Percentiles rank a stretch among this genome's conserved stretches.
These are phyloP conservation scores for Protobothrops mucrosquamatus DNA, from an alignment of 2,113 vertebrate species.

Conservation along the genomic window DNA sequence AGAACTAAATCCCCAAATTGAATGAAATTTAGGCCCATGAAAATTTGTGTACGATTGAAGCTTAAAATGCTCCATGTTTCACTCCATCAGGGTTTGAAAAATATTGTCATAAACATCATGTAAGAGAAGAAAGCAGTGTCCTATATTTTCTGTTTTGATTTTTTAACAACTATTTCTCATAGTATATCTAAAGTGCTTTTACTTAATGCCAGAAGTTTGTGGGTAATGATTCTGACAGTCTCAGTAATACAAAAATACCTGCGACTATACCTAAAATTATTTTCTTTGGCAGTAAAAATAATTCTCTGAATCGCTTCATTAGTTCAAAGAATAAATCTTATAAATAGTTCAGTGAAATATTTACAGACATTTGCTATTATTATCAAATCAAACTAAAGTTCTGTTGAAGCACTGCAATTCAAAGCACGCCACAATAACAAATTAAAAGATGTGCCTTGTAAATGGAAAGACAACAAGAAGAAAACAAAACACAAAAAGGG, in stretches of 20 bases:
- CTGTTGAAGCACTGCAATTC: not conserved
- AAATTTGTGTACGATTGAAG: not conserved
- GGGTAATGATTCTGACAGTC: not conserved
- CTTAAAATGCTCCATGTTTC: conserved; percentile 15
- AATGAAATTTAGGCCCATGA: not conserved
- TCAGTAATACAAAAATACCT: not conserved
- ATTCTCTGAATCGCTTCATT: not conserved
- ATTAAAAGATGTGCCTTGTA: not conserved
- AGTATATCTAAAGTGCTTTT: not conserved
- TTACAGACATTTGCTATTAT: not conserved
- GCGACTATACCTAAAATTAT: not conserved
- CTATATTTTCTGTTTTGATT: not conserved
- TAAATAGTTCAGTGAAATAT: not conserved
- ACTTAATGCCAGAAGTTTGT: not conserved
- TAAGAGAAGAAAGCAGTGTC: not conserved
- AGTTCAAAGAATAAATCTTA: not conserved
- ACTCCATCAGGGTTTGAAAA: conserved; percentile 62
- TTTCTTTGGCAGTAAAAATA: not conserved
- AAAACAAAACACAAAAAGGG: not conserved
- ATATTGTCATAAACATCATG: conserved; percentile 36
- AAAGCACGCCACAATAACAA: not conserved
- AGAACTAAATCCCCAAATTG: not conserved
- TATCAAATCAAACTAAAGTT: not conserved
- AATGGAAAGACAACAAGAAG: not conserved
- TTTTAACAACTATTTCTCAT: not conserved